These are phyloP conservation scores for Periophthalmus magnuspinnatus DNA, from an alignment of 2,797 vertebrate genomes.

Conservation along the genomic window DNA sequence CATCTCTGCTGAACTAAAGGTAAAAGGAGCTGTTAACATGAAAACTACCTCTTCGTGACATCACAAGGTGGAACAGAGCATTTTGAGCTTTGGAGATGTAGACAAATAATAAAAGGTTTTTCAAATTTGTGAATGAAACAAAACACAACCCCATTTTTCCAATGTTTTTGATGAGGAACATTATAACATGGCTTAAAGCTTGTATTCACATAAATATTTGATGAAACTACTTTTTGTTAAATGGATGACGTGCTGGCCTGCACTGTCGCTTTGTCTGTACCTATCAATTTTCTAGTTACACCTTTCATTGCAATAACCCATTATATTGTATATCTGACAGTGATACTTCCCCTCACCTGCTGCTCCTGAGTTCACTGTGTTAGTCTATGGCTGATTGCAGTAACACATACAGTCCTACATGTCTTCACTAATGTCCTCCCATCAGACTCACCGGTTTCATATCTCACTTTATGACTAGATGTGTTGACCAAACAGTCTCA, in stretches of 20 bases:
- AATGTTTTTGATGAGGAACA: too few relatives aligned
- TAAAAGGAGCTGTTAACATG: too few relatives aligned
- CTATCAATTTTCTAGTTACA: background rate
- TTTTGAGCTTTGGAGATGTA: too few relatives aligned
- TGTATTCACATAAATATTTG: background rate
- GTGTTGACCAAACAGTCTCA: constrained; percentile 76
- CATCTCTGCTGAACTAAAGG: too few relatives aligned
- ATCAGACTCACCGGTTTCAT: constrained; percentile 32
- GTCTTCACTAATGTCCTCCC: constrained; percentile 44
- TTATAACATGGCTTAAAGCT: too few relatives aligned
- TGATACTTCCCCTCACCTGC: constrained; percentile 3
- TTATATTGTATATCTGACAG: background rate
- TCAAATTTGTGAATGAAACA: too few relatives aligned
- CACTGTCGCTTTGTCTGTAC: background rate
- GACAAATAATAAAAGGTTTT: too few relatives aligned
- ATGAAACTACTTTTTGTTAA: background rate
- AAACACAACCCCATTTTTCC: too few relatives aligned
- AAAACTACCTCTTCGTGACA: too few relatives aligned
- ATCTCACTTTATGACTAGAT: constrained; percentile 56
- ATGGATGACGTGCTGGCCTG: background rate
- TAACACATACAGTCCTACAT: constrained; percentile 25
- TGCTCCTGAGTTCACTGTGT: background rate
- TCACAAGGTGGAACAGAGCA: too few relatives aligned
- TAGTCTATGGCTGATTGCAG: background rate
- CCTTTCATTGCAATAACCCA: background rate